Percentiles rank a stretch among this genome's conserved stretches.
phyloP scores from a whole-genome alignment of 2,888 invertebrate genomes.

The Dromius quadrimaculatus region DNA sequence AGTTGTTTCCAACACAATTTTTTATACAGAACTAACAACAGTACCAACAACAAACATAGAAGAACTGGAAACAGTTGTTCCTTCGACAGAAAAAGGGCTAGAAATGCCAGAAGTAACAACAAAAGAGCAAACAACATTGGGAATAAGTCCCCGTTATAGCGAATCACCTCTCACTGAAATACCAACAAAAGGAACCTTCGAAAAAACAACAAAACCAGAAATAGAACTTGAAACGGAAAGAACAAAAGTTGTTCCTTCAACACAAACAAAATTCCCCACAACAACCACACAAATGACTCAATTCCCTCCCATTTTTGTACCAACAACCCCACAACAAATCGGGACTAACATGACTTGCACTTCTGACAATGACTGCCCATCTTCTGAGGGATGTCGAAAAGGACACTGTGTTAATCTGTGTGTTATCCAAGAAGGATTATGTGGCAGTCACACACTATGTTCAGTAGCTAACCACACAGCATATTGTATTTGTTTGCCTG shows the following conservation, averaged over 20 bases:
- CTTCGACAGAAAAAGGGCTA: constrained; percentile 7
- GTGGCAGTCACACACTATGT: constrained; percentile 74
- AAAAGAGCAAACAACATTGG: constrained; percentile 35
- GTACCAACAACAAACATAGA: neutral
- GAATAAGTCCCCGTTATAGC: constrained; percentile 25
- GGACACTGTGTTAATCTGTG: constrained; percentile 77
- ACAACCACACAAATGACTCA: constrained; percentile 4
- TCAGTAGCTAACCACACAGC: constrained; percentile 74
- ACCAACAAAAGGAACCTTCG: neutral
- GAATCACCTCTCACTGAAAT: neutral
- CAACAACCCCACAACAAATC: constrained; percentile 35
- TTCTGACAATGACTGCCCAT: constrained; percentile 74
- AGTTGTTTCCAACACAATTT: neutral
- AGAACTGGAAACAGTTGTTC: neutral
- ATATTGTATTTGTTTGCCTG: constrained; percentile 73
- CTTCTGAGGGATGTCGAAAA: constrained; percentile 73
- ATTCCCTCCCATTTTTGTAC: constrained; percentile 6
- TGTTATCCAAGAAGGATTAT: constrained; percentile 66
- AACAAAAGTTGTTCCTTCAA: neutral
- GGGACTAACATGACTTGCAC: constrained; percentile 69
- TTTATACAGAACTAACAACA: neutral
- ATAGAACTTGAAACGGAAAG: neutral
- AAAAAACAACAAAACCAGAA: no score
- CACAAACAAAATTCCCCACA: neutral
- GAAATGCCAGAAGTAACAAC: constrained; percentile 24